These are phyloP conservation scores for Pandemis heparana DNA, from an alignment of 2,888 invertebrate species.

Conservation along the genomic window DNA sequence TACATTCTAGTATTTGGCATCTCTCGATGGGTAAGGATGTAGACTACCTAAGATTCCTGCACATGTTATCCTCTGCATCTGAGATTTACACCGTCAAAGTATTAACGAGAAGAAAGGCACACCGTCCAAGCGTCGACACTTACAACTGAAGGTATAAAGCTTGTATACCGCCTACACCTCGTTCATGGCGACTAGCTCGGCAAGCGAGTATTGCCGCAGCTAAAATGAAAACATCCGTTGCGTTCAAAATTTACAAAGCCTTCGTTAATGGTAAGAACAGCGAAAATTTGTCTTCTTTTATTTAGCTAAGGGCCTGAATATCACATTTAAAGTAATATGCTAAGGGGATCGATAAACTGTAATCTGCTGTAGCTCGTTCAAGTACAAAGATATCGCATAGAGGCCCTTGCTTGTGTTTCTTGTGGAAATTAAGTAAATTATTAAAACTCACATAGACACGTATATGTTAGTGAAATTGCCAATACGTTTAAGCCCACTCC, in stretches of 20 bases:
- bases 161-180: conserved; percentile 72
- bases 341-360: background rate
- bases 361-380: background rate
- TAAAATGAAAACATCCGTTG: conserved; percentile 77
- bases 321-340: background rate
- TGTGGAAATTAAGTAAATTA: background rate
- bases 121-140: conserved; percentile 68
- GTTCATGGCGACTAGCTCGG: conserved; percentile 79
- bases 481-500: background rate
- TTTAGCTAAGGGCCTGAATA: background rate
- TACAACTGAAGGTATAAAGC: conserved; percentile 71
- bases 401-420: background rate
- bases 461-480: background rate
- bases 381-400: background rate
- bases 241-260: conserved; percentile 49
- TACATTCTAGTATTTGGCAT: background rate
- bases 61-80: background rate
- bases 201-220: conserved; percentile 81
- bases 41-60: background rate
- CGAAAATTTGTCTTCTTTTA: background rate
- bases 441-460: background rate
- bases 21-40: background rate
- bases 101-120: conserved; percentile 52
- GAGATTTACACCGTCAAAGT: conserved; percentile 21
- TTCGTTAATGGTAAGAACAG: background rate